Evolutionary conservation across 2,797 vertebrate species (phyloP), one percentile per base, ranked within the genome.

Genomic region (Varecia variegata): DNA sequence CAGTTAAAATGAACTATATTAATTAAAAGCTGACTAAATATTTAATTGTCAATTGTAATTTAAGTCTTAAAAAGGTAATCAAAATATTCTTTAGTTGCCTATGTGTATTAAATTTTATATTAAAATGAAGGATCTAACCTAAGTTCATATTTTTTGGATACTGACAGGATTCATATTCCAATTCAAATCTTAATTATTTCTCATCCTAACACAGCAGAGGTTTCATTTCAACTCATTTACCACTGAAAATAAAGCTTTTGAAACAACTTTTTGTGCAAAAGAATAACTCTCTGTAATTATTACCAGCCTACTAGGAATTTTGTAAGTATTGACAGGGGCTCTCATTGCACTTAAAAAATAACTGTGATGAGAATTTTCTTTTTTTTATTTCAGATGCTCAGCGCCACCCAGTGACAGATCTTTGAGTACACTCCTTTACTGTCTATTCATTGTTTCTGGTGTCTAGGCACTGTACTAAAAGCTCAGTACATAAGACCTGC

Each of bases 111-210:
- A 85, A 65, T 32, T 65, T 1, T 7, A 76, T 54, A 85, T 52
- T 30, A 87, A 84, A 85, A 56, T 35, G 25, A 94, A 83, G 45
- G n/a, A 5, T 71, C 35, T 54, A n/a, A 81, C 45, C 32, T 80
- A 67, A 90, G 58, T 80, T 67, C 30, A 14, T 45, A 73, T 62
- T 82, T 90, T 87, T 67, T 67, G 50, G 11, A 83, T 65, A 74
- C 14, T 88, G 18, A 54, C 2, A 90, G 17, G 20, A 95, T 47
- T 94, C 20, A 40, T 58, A 80, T 70, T 88, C 38, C 62, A 94
- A 38, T 74, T 74, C 76, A 92, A 71, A 81, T 90, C 77, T 94
- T 68, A 82, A 68, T 76, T 80, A 67, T 60, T 96, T 93, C 43
- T 83, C 62, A 93, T 56, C 20, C 68, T 84, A 87, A 92, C 15